Base-by-base conservation (phyloP, 2,888 invertebrate genomes). In the Microctonus brassicae region DNA sequence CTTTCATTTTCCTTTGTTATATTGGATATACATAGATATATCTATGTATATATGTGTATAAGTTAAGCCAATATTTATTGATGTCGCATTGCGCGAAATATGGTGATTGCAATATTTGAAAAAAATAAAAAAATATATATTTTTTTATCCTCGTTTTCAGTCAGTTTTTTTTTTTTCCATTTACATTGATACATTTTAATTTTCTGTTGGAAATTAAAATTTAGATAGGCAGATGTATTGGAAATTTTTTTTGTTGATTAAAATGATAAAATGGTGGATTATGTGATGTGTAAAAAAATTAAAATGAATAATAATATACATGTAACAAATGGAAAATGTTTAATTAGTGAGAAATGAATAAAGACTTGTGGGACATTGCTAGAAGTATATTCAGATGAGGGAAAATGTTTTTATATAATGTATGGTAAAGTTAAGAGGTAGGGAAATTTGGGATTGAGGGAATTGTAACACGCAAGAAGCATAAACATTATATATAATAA, bases 51-150 rank as follows among this genome's bases (percentile, higher is more conserved):
- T 58, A 34, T 33, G 20, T 29, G 7, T 3, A 7, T 3, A 9
- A 34, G 9, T 2, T 58, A 20, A 20, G 58, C 58, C 58, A 58
- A 58, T 58, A 58, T 58, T 58, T 58, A 58, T 58, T 58, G 58
- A 58, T 34, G 58, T 58, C 33, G 58, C 58, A 24, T 24, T 55
- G 24, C 24, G 26, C 55, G 55, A 55, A 26, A 55, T 55, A 55
- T 58, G 58, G 9, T 33, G 58, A 29, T 20, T 34, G 17, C 34
- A 34, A 58, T n/a, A n/a, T n/a, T n/a, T n/a, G n/a, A n/a, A n/a
- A n/a, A n/a, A n/a, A n/a, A n/a, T n/a, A n/a, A n/a, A n/a, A n/a
- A n/a, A n/a, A n/a, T n/a, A n/a, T n/a, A n/a, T n/a, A n/a, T 34
- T 34, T 58, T 29, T 58, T 58, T 34, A 34, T 5, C 22, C 7